Evolutionary conservation across 2,888 invertebrate species (phyloP).

Genomic region (Lepas anatifera): DNA sequence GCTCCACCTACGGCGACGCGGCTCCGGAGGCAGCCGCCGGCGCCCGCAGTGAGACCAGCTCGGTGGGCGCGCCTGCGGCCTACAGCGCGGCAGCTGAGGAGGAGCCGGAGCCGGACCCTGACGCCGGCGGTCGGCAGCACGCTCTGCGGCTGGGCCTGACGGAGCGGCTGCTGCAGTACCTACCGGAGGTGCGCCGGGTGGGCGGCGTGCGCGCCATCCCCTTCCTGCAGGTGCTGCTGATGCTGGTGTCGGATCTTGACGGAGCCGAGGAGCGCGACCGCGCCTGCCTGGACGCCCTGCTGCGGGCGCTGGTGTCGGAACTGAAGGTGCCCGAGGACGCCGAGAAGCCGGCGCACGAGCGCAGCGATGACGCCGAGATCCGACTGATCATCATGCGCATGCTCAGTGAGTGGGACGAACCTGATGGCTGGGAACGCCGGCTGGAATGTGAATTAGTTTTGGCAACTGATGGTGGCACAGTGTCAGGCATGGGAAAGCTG

Average conservation of each 20-base stretch:
- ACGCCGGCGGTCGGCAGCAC: conserved; percentile 40
- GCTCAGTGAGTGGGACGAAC: conserved; percentile 49
- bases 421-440: conserved; percentile 15
- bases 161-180: conserved; percentile 59
- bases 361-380: conserved; percentile 67
- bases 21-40: conserved; percentile 42
- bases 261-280: conserved; percentile 69
- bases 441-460: not conserved
- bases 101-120: conserved; percentile 17
- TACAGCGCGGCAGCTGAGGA: not conserved
- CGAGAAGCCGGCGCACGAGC: conserved; percentile 41
- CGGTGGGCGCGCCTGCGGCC: conserved; percentile 37
- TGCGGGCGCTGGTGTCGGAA: conserved; percentile 51
- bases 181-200: conserved; percentile 59
- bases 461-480: too few species aligned
- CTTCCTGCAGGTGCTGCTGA: conserved; percentile 78
- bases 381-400: conserved; percentile 77
- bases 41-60: conserved; percentile 46
- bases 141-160: conserved; percentile 55
- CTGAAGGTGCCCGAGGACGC: conserved; percentile 31
- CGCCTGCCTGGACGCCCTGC: conserved; percentile 58
- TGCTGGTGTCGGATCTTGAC: conserved; percentile 79
- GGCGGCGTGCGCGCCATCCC: conserved; percentile 80
- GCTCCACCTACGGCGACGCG: conserved; percentile 77
- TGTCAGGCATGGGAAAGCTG: too few species aligned